Conservation (phyloP, 2,888 invertebrate genomes). For the Eustalomyia histrio region DNA sequence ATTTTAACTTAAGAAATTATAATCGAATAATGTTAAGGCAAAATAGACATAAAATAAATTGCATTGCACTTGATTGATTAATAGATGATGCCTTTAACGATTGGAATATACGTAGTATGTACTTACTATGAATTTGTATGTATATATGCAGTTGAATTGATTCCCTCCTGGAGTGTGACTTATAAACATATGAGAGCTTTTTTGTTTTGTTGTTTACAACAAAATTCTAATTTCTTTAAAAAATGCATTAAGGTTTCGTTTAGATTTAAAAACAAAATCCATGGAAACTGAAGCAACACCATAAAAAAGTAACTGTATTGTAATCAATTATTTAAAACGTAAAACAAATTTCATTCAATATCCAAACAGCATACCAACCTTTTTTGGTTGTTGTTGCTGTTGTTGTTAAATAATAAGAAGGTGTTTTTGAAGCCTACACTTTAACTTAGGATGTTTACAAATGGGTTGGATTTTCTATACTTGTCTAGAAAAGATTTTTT, state of each 20-base stretch:
- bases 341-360: slow-evolving; percentile 52
- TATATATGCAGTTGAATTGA: slow-evolving; percentile 20
- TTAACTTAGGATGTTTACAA: slow-evolving; percentile 48
- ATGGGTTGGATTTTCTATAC: slow-evolving; percentile 39
- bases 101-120: slow-evolving; percentile 39
- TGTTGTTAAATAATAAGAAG: slow-evolving; percentile 45
- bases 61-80: slow-evolving; percentile 65
- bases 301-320: slow-evolving; percentile 63
- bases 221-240: slow-evolving; percentile 55
- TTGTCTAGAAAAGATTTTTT: slow-evolving; percentile 28
- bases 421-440: slow-evolving; percentile 59
- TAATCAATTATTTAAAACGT: slow-evolving; percentile 63
- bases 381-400: slow-evolving; percentile 37
- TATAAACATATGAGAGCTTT: slow-evolving; percentile 44
- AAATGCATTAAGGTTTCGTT: slow-evolving; percentile 52
- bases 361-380: slow-evolving; percentile 34
- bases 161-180: slow-evolving; percentile 60
- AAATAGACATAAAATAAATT: slow-evolving; percentile 64
- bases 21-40: slow-evolving; percentile 60
- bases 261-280: slow-evolving; percentile 32
- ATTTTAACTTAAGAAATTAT: slow-evolving; percentile 64
- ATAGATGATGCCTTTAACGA: slow-evolving; percentile 64
- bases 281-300: slow-evolving; percentile 6
- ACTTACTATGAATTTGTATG: not conserved
- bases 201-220: slow-evolving; percentile 7